phyloP scores from a whole-genome alignment of 2,113 vertebrate species.

The Alethe castanea region DNA sequence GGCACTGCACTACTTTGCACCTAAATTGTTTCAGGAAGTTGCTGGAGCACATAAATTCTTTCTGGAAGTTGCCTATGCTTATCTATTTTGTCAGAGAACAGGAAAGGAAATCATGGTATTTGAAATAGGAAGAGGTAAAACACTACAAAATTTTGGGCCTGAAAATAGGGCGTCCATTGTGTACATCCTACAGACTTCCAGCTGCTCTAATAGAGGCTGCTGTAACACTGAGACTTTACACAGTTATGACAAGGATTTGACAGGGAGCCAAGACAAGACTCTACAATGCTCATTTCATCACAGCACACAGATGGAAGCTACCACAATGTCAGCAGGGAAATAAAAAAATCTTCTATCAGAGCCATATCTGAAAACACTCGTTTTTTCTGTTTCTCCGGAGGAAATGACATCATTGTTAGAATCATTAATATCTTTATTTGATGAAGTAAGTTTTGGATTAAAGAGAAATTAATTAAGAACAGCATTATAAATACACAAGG shows the following conservation, averaged over 20 bases:
- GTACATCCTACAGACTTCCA: not conserved
- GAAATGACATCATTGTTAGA: not conserved
- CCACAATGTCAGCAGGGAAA: not conserved
- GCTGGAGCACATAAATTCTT: not conserved
- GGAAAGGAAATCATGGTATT: not conserved
- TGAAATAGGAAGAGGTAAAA: not conserved
- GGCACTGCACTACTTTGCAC: not conserved
- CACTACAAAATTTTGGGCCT: not conserved
- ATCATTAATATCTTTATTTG: not conserved
- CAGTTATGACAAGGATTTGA: not conserved
- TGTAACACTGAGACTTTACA: not conserved
- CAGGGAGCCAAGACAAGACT: not conserved
- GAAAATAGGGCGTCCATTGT: not conserved
- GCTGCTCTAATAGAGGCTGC: not conserved
- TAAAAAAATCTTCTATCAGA: not conserved
- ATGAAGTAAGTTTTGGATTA: not conserved
- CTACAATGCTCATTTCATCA: not conserved
- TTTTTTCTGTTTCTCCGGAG: not conserved
- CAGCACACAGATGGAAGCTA: not conserved
- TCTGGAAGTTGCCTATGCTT: not conserved
- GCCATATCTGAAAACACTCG: not conserved
- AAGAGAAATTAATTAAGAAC: not conserved
- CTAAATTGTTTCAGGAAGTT: not conserved
- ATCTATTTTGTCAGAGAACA: not conserved
- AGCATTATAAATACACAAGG: not conserved